Evolutionary conservation across 30 jellyfish, hydroid and myxozoan species (phyloP), one percentile per base, ranked within the genome.

Genomic region (Cassiopea andromeda): DNA sequence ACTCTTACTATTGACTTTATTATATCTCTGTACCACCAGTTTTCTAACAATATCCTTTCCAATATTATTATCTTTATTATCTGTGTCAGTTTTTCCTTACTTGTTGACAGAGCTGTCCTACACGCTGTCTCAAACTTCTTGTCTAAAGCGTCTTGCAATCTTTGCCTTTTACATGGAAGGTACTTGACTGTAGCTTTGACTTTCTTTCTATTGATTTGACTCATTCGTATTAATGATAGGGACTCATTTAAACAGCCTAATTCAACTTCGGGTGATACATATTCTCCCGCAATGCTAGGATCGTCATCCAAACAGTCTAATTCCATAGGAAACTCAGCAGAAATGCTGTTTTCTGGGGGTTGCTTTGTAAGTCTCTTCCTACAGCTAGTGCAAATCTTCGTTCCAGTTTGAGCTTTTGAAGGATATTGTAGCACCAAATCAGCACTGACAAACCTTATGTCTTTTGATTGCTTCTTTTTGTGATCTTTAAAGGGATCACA

Each of bases 1-100:
- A 54, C 92, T 84, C 60, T 77, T 68, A 54, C 80, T 84, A n/a
- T 44, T 48, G 1, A 81, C 46, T 60, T 2, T 43, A 69, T 61
- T 4, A 60, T 10, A 81, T 60, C 69, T 81, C 44, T 60, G 69
- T 18, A 27, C 38, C 38, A 59, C 61, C 2, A 81, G 67, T 50
- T 48, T 43, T 57, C 57, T 19, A 58, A 78, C 76, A 9, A 78
- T 78, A 3, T 78, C 77, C 19, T 47, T 46, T 54, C 10, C 64
- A 3, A 3, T 54, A 54, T 54, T 10, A 54, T 54, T 10, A 54
- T 6, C 64, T 54, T 54, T 10, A 54, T 54, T 10, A 10, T 54
- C 64, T 54, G 7, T 10, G 38, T 3, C 7, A 10, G 12, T 54
- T 3, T 6, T 54, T 54, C 64, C 12, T 54, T 10, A 54, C 12